Percentiles rank a stretch among this genome's conserved stretches.
phyloP scores from a whole-genome alignment of 2,797 vertebrate species.

The Lutjanus campechanus region DNA sequence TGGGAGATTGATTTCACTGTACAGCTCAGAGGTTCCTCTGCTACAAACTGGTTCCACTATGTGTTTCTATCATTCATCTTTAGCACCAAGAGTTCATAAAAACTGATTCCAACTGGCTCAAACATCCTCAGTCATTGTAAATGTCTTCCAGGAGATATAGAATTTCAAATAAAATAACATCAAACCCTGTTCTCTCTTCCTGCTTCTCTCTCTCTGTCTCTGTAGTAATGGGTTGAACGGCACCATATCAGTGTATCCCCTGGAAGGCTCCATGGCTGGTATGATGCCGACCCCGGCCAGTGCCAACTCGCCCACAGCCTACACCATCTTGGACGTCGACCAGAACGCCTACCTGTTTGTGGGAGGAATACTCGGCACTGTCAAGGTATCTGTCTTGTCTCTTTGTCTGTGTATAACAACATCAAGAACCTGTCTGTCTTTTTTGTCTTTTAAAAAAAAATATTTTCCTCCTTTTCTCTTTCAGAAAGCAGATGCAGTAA shows the following conservation, averaged over 20 bases:
- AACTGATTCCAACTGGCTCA: constrained; percentile 34
- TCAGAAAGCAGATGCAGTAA: constrained; percentile 96
- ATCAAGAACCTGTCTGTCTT: constrained; percentile 4
- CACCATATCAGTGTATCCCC: constrained; percentile 91
- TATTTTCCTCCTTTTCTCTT: neutral
- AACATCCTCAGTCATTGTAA: constrained; percentile 25
- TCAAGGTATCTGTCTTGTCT: constrained; percentile 86
- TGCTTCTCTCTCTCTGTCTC: constrained; percentile 21
- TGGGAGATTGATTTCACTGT: constrained; percentile 56
- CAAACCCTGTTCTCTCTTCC: neutral
- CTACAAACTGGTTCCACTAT: constrained; percentile 33
- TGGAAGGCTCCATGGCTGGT: constrained; percentile 93
- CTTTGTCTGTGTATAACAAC: constrained; percentile 1
- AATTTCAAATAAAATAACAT: constrained; percentile 33
- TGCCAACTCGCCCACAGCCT: constrained; percentile 89
- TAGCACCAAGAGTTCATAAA: constrained; percentile 60
- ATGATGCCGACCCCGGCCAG: constrained; percentile 88
- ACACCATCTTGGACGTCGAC: constrained; percentile 96
- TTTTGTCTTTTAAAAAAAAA: neutral
- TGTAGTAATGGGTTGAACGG: constrained; percentile 94
- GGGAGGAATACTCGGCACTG: constrained; percentile 92
- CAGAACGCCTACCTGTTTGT: constrained; percentile 95
- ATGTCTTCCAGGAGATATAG: constrained; percentile 37
- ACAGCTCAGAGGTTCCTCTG: constrained; percentile 50
- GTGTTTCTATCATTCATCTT: constrained; percentile 55